Percentiles rank a stretch among this genome's conserved stretches.
Evolutionary conservation across 2,888 invertebrate species (phyloP).

Genomic region (Temnothorax unifasciatus): DNA sequence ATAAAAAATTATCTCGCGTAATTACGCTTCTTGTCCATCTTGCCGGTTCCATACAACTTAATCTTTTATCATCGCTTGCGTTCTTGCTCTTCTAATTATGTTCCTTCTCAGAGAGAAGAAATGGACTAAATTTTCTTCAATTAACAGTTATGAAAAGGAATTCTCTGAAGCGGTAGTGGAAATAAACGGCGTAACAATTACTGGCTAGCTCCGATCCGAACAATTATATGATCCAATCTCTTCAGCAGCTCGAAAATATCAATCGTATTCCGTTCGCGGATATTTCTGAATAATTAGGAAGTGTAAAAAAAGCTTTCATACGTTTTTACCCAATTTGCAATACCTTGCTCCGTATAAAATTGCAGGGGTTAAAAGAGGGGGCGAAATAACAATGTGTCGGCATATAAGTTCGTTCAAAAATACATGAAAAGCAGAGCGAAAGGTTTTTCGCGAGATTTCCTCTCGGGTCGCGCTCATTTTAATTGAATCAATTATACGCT

Average conservation of each 20-base stretch:
- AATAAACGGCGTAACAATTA: not conserved
- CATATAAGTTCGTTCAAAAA: not conserved
- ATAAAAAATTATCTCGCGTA: not conserved
- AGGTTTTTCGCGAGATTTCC: not conserved
- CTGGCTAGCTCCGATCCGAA: not conserved
- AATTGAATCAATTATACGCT: slow-evolving; percentile 68
- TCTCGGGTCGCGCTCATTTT: slow-evolving; percentile 38
- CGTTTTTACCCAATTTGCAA: not conserved
- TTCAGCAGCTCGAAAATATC: not conserved
- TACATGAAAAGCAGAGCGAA: not conserved
- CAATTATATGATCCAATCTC: not conserved
- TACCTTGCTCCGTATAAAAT: not conserved
- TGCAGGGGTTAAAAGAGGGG: not conserved
- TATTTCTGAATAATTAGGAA: not conserved
- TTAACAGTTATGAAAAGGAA: not conserved
- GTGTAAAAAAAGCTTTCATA: not conserved
- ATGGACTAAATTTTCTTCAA: slow-evolving; percentile 1
- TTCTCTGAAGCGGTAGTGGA: not conserved
- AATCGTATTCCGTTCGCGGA: not conserved
- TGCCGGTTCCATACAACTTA: not conserved
- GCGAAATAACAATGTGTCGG: not conserved
- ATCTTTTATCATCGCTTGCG: not conserved
- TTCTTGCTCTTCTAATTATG: not conserved
- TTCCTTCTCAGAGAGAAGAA: not conserved
- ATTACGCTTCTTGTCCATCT: not conserved